Percentiles rank a stretch among this genome's conserved stretches.
Evolutionary conservation across 2,797 vertebrate genomes (phyloP).

Genomic region (Enteromius unitaeniatus): DNA sequence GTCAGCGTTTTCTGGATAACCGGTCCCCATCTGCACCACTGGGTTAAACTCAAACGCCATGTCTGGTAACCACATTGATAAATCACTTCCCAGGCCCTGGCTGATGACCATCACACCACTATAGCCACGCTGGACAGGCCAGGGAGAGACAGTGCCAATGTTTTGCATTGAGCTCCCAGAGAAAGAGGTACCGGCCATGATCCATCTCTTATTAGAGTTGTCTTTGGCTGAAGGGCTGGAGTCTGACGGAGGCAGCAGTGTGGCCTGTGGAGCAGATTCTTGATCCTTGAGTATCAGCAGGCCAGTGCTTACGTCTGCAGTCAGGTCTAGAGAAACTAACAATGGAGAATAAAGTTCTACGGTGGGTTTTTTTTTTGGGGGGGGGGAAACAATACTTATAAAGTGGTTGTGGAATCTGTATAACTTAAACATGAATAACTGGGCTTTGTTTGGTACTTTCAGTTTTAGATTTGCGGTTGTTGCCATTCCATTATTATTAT

Average conservation of each 20-base stretch:
- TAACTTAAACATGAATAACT: too few relatives aligned
- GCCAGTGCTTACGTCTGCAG: slow-evolving; percentile 62
- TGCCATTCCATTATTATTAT: too few relatives aligned
- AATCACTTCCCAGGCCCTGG: slow-evolving; percentile 53
- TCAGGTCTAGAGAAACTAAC: slow-evolving; percentile 58
- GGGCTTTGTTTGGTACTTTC: too few relatives aligned
- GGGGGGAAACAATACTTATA: background rate
- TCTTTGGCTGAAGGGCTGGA: background rate
- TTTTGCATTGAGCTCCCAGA: background rate
- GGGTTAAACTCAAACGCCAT: slow-evolving; percentile 29
- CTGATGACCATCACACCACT: slow-evolving; percentile 56
- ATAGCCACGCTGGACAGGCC: background rate
- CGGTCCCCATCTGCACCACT: background rate
- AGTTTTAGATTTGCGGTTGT: too few relatives aligned
- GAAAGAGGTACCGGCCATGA: slow-evolving; percentile 34
- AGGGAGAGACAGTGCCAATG: background rate
- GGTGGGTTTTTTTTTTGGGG: too few relatives aligned
- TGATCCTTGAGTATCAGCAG: slow-evolving; percentile 63
- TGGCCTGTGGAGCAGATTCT: background rate
- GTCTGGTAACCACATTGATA: slow-evolving; percentile 66
- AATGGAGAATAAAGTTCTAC: background rate
- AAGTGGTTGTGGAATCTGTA: background rate
- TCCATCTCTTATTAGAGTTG: background rate
- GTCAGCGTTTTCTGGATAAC: background rate
- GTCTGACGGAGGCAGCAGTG: background rate